Evolutionary conservation across 2,888 invertebrate genomes (phyloP).

Genomic region (Apocheima hispidaria): DNA sequence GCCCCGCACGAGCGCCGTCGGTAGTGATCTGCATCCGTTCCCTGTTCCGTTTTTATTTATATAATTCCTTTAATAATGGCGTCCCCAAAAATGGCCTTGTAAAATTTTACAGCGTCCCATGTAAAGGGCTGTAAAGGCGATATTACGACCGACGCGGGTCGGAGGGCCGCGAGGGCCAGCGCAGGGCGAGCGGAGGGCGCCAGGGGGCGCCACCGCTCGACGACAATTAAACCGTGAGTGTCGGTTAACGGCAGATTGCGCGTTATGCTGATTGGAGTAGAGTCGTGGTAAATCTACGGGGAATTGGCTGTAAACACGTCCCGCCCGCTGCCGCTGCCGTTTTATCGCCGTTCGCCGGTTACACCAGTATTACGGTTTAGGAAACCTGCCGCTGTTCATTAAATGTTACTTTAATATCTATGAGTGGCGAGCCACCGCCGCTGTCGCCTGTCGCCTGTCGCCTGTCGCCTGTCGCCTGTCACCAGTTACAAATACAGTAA

Average conservation of each 20-base stretch:
- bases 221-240: slow-evolving; percentile 45
- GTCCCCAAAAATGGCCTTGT: slow-evolving; percentile 48
- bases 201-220: not conserved
- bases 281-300: slow-evolving; percentile 22
- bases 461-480: too few species aligned
- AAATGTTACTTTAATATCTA: not conserved
- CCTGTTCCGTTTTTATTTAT: slow-evolving; percentile 36
- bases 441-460: too few species aligned
- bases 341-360: slow-evolving; percentile 9
- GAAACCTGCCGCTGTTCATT: slow-evolving; percentile 1
- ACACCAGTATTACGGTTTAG: slow-evolving; percentile 2
- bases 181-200: not conserved
- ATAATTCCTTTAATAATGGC: slow-evolving; percentile 45
- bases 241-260: slow-evolving; percentile 46
- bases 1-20: not conserved
- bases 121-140: slow-evolving; percentile 42
- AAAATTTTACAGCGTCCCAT: slow-evolving; percentile 48
- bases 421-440: not conserved
- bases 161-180: not conserved
- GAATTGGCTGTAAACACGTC: slow-evolving; percentile 24
- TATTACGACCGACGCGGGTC: slow-evolving; percentile 29
- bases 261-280: slow-evolving; percentile 37
- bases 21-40: slow-evolving; percentile 32
- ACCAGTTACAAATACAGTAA: too few species aligned
- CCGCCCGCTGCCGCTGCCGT: slow-evolving; percentile 6